A percentile compares a stretch with the other conserved stretches of the same genome.
phyloP scores from a whole-genome alignment of 2,888 invertebrate genomes.

The Iselma pallidipennis region DNA sequence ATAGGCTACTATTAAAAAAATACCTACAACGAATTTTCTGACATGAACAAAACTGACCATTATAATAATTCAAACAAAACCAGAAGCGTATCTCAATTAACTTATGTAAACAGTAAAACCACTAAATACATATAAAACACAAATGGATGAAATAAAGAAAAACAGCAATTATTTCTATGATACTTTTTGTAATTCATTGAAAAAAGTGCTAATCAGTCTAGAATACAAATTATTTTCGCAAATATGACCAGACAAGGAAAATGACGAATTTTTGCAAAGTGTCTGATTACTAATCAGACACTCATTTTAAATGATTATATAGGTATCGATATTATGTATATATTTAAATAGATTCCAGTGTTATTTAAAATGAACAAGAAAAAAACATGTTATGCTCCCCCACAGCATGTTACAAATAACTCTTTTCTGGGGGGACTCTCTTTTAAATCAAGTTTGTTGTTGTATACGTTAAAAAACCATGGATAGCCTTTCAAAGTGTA shows the following conservation, averaged over 20 bases:
- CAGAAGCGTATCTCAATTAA: conserved; percentile 16
- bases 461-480: conserved; percentile 27
- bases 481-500: conserved; percentile 26
- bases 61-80: conserved; percentile 6
- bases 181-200: no score
- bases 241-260: no score
- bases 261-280: no score
- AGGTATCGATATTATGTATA: conserved; percentile 19
- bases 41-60: neutral
- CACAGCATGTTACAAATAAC: conserved; percentile 30
- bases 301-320: no score
- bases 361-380: conserved; percentile 30
- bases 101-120: conserved; percentile 13
- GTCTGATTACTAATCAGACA: no score
- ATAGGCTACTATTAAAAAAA: no score
- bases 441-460: conserved; percentile 28
- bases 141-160: no score
- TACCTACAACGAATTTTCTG: conserved; percentile 1
- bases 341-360: conserved; percentile 32
- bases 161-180: no score
- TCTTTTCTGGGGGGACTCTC: conserved; percentile 5
- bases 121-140: no score
- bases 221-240: no score
- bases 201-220: no score
- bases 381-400: conserved; percentile 19